Percentiles rank a stretch among this genome's conserved stretches.
These are phyloP conservation scores for Cirrhinus molitorella DNA, from an alignment of 2,797 vertebrate species.

Conservation along the genomic window DNA sequence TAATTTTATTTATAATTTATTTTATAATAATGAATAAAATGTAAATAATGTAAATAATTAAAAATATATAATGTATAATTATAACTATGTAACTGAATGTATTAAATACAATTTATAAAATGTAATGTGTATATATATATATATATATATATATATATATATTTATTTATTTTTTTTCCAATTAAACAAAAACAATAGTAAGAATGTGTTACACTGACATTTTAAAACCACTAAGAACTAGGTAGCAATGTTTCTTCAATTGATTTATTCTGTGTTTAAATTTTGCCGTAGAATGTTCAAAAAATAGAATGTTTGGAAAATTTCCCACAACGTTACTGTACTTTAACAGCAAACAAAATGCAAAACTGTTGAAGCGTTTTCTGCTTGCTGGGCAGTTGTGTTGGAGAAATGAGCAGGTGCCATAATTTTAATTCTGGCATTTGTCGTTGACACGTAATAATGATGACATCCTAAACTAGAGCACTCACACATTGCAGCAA, in stretches of 20 bases:
- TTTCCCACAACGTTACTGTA: background rate
- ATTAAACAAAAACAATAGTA: no score
- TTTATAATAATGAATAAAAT: no score
- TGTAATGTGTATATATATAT: no score
- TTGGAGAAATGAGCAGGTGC: constrained; percentile 45
- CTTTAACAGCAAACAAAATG: background rate
- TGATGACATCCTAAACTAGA: constrained; percentile 57
- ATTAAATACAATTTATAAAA: no score
- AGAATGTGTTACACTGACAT: background rate
- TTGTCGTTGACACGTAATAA: constrained; percentile 50
- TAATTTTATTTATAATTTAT: no score
- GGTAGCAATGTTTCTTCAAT: background rate
- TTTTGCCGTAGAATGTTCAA: background rate
- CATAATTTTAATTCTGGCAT: constrained; percentile 43
- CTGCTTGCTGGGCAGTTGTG: background rate
- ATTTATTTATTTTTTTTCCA: no score
- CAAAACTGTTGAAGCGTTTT: background rate
- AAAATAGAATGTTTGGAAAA: background rate
- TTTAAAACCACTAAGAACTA: background rate
- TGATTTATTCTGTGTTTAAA: background rate
- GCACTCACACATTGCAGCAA: constrained; percentile 49
- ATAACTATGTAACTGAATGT: no score
- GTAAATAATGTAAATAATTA: no score
- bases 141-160: no score
- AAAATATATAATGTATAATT: no score